phyloP scores from a whole-genome alignment of 30 jellyfish, hydroid and myxozoan genomes.

The Rhopilema esculentum region DNA sequence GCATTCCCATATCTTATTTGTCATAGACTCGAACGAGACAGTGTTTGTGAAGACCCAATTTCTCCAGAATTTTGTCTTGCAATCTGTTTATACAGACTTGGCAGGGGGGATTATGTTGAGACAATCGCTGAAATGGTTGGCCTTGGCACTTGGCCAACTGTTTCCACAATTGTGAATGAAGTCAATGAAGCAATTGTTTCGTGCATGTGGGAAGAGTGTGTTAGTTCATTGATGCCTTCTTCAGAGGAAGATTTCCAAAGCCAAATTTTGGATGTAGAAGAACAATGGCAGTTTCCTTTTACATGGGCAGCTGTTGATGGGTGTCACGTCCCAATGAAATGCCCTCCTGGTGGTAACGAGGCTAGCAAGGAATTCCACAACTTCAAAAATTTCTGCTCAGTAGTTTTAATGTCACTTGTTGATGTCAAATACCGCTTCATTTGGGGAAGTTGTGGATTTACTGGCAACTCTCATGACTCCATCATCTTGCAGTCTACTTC shows the following conservation, averaged over 20 bases:
- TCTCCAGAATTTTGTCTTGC: conserved; percentile 51
- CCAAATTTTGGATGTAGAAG: conserved; percentile 30
- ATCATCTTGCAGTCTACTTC: conserved; percentile 31
- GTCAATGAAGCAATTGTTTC: conserved; percentile 41
- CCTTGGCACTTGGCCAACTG: conserved; percentile 48
- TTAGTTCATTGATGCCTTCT: conserved; percentile 3
- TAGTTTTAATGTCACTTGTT: conserved; percentile 52
- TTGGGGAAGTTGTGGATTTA: conserved; percentile 74
- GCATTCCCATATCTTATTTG: neutral
- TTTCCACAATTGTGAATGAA: conserved; percentile 31
- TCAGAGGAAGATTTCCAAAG: conserved; percentile 12
- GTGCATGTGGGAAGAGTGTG: conserved; percentile 33
- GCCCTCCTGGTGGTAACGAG: conserved; percentile 71
- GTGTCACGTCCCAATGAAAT: conserved; percentile 59
- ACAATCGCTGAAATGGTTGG: conserved; percentile 68
- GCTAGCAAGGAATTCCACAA: conserved; percentile 55
- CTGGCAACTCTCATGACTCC: conserved; percentile 74
- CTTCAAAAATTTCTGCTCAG: conserved; percentile 46
- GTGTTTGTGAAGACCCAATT: conserved; percentile 54
- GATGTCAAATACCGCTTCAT: conserved; percentile 40
- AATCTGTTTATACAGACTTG: conserved; percentile 53
- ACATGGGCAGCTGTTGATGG: conserved; percentile 59
- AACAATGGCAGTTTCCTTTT: conserved; percentile 69
- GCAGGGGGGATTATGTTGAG: conserved; percentile 59
- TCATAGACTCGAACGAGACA: conserved; percentile 24